These are phyloP conservation scores for Clarias pachynema DNA, from an alignment of 2,797 vertebrate species.

Conservation along the genomic window DNA sequence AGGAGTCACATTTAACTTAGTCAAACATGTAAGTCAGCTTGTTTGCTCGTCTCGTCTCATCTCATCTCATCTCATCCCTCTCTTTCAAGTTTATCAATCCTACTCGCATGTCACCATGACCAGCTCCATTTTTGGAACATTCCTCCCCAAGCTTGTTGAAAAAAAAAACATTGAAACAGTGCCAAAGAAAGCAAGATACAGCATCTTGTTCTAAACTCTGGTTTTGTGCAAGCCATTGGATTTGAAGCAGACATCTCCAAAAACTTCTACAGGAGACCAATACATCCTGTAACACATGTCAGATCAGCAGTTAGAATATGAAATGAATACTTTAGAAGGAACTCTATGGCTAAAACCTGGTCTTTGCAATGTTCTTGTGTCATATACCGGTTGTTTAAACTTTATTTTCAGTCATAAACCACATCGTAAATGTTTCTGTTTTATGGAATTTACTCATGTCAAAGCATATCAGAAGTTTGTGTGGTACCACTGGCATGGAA, in stretches of 20 bases:
- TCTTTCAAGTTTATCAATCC: background rate
- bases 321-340: background rate
- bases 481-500: slow-evolving; percentile 28
- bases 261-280: background rate
- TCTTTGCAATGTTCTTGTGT: background rate
- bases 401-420: slow-evolving; percentile 5
- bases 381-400: slow-evolving; percentile 19
- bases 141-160: slow-evolving; percentile 25
- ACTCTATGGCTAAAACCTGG: background rate
- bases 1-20: background rate
- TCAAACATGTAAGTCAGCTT: slow-evolving; percentile 4
- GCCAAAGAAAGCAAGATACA: slow-evolving; percentile 42
- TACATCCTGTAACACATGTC: background rate
- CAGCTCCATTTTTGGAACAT: slow-evolving; percentile 35
- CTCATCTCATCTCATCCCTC: background rate
- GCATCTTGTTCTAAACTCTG: slow-evolving; percentile 2
- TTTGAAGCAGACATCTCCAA: background rate
- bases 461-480: slow-evolving; percentile 29
- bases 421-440: background rate
- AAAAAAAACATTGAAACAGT: slow-evolving; percentile 14
- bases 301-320: background rate
- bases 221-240: background rate
- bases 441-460: slow-evolving; percentile 23
- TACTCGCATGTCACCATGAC: slow-evolving; percentile 37
- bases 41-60: background rate